phyloP scores from a whole-genome alignment of 2,113 vertebrate species.

The Thamnaconus septentrionalis region DNA sequence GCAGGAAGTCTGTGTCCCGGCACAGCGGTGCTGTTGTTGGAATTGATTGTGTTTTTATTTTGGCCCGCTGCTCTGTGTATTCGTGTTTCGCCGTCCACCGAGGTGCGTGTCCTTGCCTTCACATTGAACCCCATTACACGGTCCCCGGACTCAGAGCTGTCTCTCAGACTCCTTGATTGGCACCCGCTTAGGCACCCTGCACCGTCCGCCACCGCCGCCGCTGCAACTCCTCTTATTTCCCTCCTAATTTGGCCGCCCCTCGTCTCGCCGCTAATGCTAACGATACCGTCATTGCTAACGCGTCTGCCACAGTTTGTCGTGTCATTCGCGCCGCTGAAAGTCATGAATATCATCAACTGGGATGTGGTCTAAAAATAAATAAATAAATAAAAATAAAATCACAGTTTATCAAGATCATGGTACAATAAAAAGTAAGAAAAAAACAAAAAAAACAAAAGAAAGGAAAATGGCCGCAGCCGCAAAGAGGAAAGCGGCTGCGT shows the following conservation, averaged over 20 bases:
- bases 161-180: slow-evolving; percentile 70
- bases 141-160: slow-evolving; percentile 68
- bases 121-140: slow-evolving; percentile 75
- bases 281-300: too few species aligned
- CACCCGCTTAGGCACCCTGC: slow-evolving; percentile 56
- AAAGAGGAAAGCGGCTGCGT: slow-evolving; percentile 40
- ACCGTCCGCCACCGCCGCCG: slow-evolving; percentile 36
- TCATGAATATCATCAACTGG: slow-evolving; percentile 41
- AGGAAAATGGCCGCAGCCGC: slow-evolving; percentile 21
- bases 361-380: slow-evolving; percentile 20
- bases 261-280: too few species aligned
- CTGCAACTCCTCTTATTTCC: slow-evolving; percentile 27
- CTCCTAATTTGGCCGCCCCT: slow-evolving; percentile 19
- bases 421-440: slow-evolving; percentile 8
- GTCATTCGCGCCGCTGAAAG: slow-evolving; percentile 37
- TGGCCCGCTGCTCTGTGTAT: slow-evolving; percentile 51
- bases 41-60: slow-evolving; percentile 70
- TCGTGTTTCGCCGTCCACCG: slow-evolving; percentile 53
- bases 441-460: neutral
- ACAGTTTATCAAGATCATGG: slow-evolving; percentile 48
- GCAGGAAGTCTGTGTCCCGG: slow-evolving; percentile 57
- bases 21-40: slow-evolving; percentile 60
- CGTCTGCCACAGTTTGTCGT: slow-evolving; percentile 25
- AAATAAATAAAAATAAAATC: slow-evolving; percentile 15
- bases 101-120: slow-evolving; percentile 71